Evolutionary conservation across 64 coral and sea anemone genomes (phyloP), one percentile per base, ranked within the genome.

Genomic region (Montipora foliosa): DNA sequence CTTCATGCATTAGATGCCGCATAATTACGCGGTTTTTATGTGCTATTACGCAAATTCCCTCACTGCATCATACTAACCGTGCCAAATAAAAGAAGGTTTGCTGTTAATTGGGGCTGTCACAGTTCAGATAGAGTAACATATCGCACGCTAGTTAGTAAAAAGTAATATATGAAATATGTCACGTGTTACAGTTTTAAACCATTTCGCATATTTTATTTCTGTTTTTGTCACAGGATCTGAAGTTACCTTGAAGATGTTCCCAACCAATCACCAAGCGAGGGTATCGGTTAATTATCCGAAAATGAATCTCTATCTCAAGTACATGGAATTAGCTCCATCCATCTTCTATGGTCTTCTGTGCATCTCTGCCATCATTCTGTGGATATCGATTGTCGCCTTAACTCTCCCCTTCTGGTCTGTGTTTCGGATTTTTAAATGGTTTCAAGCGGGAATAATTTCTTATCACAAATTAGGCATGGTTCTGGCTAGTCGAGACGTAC

Each of bases 371-470:
- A 79, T 98, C 24, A 13, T 94, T n/a, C 55, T 98, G 2, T 98
- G 96, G 96, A 62, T 57, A 0, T 45, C 74, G 16, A 49, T 98
- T 9, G 93, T 90, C 10, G 74, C 55, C 49, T 68, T 98, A 6
- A 92, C 96, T 2, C 90, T 98, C 0, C 96, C 96, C 4, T 85
- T 98, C 5, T 95, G 82, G 64, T 95, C 89, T 6, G 2, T 90
- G 57, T 98, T 95, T 68, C 69, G 90, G 49, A 61, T 92, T 52
- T 93, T 98, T 68, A 90, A 98, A 51, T 98, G 89, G 76, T 81
- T 90, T 45, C 89, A 95, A 53, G 85, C 68, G 5, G 77, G 77
- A 0, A 83, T 88, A 2, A 90, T 98, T 53, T 84, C 93, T 5
- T 98, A 98, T 52, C 76, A 95, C 52, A 80, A 78, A 10, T 67